Evolutionary conservation across 2,888 invertebrate genomes (phyloP).

Genomic region (Ectropis crepuscularia): DNA sequence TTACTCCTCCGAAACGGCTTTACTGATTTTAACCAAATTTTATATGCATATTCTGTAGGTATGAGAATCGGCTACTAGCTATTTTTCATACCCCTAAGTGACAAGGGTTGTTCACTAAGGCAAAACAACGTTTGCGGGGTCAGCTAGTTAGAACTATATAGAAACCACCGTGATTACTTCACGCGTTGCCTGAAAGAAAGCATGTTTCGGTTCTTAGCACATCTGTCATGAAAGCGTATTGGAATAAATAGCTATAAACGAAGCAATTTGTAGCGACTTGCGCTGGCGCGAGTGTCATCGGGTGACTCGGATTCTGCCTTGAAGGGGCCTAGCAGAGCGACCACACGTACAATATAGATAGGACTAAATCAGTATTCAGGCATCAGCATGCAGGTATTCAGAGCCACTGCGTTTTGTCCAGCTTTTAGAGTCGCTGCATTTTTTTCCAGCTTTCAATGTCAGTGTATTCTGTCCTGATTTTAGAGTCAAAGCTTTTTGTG

Average conservation of each 20-base stretch:
- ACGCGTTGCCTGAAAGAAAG: slow-evolving; percentile 12
- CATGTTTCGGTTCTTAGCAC: slow-evolving; percentile 27
- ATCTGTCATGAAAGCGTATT: slow-evolving; percentile 51
- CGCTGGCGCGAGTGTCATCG: slow-evolving; percentile 49
- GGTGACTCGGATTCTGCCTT: slow-evolving; percentile 22
- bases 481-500: no score
- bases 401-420: no score
- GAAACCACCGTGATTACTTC: slow-evolving; percentile 6
- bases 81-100: no score
- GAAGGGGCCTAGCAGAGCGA: slow-evolving; percentile 16
- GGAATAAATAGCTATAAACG: slow-evolving; percentile 64
- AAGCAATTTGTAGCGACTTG: slow-evolving; percentile 63
- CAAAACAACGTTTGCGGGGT: not conserved
- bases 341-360: slow-evolving; percentile 10
- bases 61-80: no score
- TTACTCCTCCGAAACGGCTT: no score
- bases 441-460: no score
- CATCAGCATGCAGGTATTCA: not conserved
- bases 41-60: no score
- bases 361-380: not conserved
- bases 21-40: no score
- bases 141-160: not conserved
- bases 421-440: no score
- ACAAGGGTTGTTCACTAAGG: no score
- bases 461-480: no score